These are phyloP conservation scores for Morpho deidamia DNA, from an alignment of 2,888 invertebrate genomes.

Conservation along the genomic window DNA sequence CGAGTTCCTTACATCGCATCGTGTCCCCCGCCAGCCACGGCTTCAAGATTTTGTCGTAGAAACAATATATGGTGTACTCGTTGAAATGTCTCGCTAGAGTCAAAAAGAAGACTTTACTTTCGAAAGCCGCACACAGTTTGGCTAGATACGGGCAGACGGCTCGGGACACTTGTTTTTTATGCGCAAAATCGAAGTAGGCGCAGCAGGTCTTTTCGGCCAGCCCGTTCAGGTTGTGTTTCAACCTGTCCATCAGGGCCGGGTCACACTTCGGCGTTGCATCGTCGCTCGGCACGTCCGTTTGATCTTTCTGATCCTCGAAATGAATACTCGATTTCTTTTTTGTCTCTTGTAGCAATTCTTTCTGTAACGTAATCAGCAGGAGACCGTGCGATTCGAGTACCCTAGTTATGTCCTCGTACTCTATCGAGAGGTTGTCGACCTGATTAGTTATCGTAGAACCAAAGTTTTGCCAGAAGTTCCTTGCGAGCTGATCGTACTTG, in stretches of 20 bases:
- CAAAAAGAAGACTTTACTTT: slow-evolving; percentile 68
- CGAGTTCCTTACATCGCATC: slow-evolving; percentile 71
- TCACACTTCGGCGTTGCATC: neutral
- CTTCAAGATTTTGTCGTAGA: slow-evolving; percentile 55
- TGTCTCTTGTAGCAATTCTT: slow-evolving; percentile 33
- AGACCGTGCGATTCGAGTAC: slow-evolving; percentile 56
- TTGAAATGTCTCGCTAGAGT: slow-evolving; percentile 47
- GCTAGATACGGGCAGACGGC: slow-evolving; percentile 72
- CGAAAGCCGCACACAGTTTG: slow-evolving; percentile 77
- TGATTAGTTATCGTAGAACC: slow-evolving; percentile 41
- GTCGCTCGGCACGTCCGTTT: neutral
- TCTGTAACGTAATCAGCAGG: slow-evolving; percentile 45
- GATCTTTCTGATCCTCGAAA: slow-evolving; percentile 35
- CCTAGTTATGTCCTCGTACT: slow-evolving; percentile 54
- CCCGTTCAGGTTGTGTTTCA: slow-evolving; percentile 59
- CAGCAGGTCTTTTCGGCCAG: slow-evolving; percentile 65
- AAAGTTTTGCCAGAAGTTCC: slow-evolving; percentile 63
- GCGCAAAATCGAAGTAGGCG: slow-evolving; percentile 77
- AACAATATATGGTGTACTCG: slow-evolving; percentile 30
- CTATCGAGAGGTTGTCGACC: slow-evolving; percentile 52
- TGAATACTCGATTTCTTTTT: slow-evolving; percentile 43
- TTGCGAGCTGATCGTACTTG: slow-evolving; percentile 45
- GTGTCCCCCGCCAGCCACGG: slow-evolving; percentile 72
- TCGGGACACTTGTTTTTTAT: slow-evolving; percentile 49
- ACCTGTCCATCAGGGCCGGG: slow-evolving; percentile 37